Evolutionary conservation across 2,113 vertebrate species (phyloP).

Genomic region (Rhineura floridana): DNA sequence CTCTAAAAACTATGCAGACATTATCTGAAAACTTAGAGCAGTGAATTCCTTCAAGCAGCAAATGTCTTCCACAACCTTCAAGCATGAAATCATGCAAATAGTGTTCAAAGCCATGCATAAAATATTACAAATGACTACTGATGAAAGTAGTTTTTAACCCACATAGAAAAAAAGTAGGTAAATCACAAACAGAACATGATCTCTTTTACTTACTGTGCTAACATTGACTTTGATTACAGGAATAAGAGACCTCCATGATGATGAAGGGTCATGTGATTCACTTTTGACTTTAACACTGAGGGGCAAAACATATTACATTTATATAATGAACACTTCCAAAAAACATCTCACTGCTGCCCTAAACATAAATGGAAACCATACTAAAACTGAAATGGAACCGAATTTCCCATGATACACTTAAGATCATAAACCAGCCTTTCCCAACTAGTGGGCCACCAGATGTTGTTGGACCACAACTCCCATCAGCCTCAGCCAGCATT

Average conservation of each 20-base stretch:
- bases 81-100: neutral
- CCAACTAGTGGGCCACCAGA: too few relatives aligned
- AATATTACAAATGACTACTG: too few relatives aligned
- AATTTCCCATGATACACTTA: neutral
- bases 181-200: neutral
- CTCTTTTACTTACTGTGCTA: conserved; percentile 88
- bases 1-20: neutral
- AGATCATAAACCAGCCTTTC: too few relatives aligned
- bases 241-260: conserved; percentile 97
- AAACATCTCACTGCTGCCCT: neutral
- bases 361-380: neutral
- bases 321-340: neutral
- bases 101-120: neutral
- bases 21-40: neutral
- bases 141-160: too few relatives aligned
- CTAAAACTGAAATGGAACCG: neutral
- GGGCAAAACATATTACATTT: conserved; percentile 19
- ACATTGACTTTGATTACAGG: conserved; percentile 98
- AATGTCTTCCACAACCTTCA: neutral
- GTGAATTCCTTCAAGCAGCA: neutral
- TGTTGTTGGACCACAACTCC: too few relatives aligned
- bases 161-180: too few relatives aligned
- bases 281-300: conserved; percentile 89
- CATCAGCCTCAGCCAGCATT: too few relatives aligned
- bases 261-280: conserved; percentile 89